These are phyloP conservation scores for Eristalis intricaria DNA, from an alignment of 2,888 invertebrate species.

Conservation along the genomic window DNA sequence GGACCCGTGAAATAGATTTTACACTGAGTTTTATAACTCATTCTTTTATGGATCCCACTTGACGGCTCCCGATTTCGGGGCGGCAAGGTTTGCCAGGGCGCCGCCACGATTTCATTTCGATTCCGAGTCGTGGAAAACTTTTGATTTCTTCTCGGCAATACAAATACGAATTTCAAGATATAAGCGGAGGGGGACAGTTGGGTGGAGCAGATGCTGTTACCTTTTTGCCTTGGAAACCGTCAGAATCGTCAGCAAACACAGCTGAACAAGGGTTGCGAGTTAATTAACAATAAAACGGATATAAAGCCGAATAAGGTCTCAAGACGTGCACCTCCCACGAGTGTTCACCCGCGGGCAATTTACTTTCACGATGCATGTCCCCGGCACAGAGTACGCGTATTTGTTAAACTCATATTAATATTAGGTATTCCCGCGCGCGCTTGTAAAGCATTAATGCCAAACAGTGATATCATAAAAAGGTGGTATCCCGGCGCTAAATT, in stretches of 20 bases:
- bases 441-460: neutral
- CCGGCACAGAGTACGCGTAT: neutral
- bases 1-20: slow-evolving; percentile 22
- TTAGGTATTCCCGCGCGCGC: neutral
- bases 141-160: slow-evolving; percentile 13
- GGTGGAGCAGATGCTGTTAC: neutral
- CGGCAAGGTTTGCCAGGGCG: neutral
- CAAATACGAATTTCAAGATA: neutral
- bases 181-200: neutral
- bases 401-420: neutral
- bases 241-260: neutral
- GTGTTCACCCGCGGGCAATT: neutral
- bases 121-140: neutral
- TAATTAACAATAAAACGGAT: slow-evolving; percentile 26
- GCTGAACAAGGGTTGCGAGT: neutral
- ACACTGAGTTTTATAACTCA: neutral
- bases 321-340: neutral
- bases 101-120: neutral
- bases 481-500: neutral
- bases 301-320: slow-evolving; percentile 13
- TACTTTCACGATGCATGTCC: neutral
- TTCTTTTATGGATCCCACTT: slow-evolving; percentile 2
- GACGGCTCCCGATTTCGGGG: neutral
- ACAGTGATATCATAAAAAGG: neutral
- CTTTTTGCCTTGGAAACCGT: neutral